phyloP scores from a whole-genome alignment of 2,113 vertebrate species.

The Bubo scandiacus region DNA sequence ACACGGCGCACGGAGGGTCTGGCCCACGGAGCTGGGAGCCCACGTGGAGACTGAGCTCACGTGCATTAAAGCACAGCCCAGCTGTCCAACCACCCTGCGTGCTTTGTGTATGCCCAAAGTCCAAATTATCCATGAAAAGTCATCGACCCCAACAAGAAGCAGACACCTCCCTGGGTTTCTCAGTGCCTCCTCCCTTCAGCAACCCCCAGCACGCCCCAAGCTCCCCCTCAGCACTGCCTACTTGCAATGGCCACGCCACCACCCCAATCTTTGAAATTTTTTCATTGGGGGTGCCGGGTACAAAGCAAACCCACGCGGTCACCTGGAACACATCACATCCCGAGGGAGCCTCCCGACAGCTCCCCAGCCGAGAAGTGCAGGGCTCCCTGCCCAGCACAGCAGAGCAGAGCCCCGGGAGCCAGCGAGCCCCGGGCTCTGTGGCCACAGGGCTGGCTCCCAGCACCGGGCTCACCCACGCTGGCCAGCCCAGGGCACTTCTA shows the following conservation, averaged over 20 bases:
- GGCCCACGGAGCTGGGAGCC: fast-evolving
- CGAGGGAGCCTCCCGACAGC: background rate
- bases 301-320: fast-evolving
- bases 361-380: background rate
- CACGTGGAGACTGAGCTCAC: background rate
- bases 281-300: background rate
- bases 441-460: background rate
- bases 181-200: background rate
- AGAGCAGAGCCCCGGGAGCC: background rate
- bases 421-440: background rate
- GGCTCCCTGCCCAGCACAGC: background rate
- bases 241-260: background rate
- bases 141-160: fast-evolving
- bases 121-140: fast-evolving
- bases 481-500: background rate
- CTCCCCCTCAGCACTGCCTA: fast-evolving
- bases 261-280: no score
- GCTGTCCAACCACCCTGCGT: background rate
- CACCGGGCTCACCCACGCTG: fast-evolving
- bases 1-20: fast-evolving
- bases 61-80: fast-evolving
- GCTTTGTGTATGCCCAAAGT: fast-evolving
- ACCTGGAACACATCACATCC: background rate
- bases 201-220: background rate
- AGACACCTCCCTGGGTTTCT: background rate